These are phyloP conservation scores for Melanotaenia trifasciata DNA, from an alignment of 2,797 vertebrate genomes.

Conservation along the genomic window DNA sequence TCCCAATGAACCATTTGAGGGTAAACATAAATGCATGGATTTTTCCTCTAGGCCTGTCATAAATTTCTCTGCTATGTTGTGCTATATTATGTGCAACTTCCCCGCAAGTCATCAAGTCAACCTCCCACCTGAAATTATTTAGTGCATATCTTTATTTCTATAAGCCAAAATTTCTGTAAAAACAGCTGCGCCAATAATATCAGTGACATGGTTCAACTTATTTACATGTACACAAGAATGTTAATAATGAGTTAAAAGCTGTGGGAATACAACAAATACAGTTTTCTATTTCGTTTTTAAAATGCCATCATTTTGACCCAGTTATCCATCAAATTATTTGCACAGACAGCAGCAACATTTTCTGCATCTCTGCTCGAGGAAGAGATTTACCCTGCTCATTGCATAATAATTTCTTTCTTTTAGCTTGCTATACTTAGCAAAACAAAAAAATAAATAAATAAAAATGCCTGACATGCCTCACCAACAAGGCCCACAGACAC, in stretches of 20 bases:
- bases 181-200: constrained; percentile 33
- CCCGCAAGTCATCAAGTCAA: constrained; percentile 51
- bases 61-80: constrained; percentile 14
- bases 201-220: constrained; percentile 47
- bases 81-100: constrained; percentile 31
- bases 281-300: constrained; percentile 37
- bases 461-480: constrained; percentile 62
- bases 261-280: constrained; percentile 20
- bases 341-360: constrained; percentile 62
- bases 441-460: constrained; percentile 33
- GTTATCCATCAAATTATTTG: constrained; percentile 67
- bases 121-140: constrained; percentile 37
- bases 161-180: constrained; percentile 13
- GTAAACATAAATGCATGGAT: constrained; percentile 11
- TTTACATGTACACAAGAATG: constrained; percentile 39
- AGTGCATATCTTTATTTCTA: constrained; percentile 36
- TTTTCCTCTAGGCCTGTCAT: constrained; percentile 14
- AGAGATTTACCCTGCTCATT: constrained; percentile 64
- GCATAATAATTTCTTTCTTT: constrained; percentile 71
- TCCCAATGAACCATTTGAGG: constrained; percentile 32
- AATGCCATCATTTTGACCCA: constrained; percentile 67
- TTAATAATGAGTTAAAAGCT: constrained; percentile 33
- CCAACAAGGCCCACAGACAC: constrained; percentile 56
- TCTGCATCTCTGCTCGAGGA: constrained; percentile 58
- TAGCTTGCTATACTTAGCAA: constrained; percentile 68